Conservation (phyloP, 2,113 vertebrate species). For the Danio rerio region DNA sequence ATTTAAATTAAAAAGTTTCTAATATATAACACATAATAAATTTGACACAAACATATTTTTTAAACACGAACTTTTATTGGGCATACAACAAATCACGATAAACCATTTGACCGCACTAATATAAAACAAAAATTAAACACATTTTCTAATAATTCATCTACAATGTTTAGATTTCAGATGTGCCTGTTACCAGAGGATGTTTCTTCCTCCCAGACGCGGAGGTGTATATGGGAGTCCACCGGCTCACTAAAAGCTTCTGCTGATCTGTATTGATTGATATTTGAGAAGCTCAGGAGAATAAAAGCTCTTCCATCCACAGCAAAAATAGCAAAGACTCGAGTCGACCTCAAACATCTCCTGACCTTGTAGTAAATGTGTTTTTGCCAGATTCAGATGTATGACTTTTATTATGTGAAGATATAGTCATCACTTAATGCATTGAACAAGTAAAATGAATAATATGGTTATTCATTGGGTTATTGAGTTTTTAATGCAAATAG, state of each 20-base stretch:
- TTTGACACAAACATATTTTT: too few species aligned
- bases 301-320: neutral
- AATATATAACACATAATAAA: too few species aligned
- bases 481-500: neutral
- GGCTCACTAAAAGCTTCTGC: conserved; percentile 54
- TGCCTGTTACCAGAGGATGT: neutral
- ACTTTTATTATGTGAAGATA: neutral
- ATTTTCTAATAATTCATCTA: too few species aligned
- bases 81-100: too few species aligned
- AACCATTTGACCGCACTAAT: too few species aligned
- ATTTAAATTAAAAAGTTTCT: too few species aligned
- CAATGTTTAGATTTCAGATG: neutral
- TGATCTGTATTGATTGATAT: conserved; percentile 61
- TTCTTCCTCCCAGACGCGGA: neutral
- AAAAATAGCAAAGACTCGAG: conserved; percentile 7
- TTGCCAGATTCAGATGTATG: neutral
- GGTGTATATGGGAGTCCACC: neutral
- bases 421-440: neutral
- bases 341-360: neutral
- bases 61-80: too few species aligned
- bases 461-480: too few species aligned
- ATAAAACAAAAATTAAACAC: too few species aligned
- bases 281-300: conserved; percentile 48
- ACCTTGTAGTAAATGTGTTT: conserved; percentile 7
- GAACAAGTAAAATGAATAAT: neutral